Evolutionary conservation across 2,113 vertebrate genomes (phyloP).

Genomic region (Bos indicus): DNA sequence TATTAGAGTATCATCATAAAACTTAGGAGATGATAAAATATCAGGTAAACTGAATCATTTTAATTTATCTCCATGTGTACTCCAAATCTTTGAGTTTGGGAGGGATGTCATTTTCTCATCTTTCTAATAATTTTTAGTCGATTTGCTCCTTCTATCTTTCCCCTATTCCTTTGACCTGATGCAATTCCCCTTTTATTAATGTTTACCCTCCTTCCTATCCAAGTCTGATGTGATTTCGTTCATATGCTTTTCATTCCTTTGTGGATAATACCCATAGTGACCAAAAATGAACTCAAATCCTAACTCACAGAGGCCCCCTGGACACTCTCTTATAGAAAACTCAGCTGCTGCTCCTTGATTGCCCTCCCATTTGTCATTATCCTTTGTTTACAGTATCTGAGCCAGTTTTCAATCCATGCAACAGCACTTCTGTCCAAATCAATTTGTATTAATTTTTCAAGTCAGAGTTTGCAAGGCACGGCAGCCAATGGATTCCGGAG

Average conservation of each 20-base stretch:
- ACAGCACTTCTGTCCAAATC: constrained; percentile 33
- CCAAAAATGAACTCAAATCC: neutral
- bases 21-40: neutral
- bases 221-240: neutral
- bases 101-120: neutral
- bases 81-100: neutral
- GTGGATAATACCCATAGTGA: neutral
- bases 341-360: neutral
- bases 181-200: neutral
- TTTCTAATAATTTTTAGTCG: neutral
- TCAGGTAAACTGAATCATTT: neutral
- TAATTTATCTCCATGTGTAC: neutral
- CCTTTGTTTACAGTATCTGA: constrained; percentile 53
- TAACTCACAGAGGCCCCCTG: neutral
- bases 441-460: constrained; percentile 52
- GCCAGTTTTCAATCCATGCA: constrained; percentile 51
- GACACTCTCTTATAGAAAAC: neutral
- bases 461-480: neutral
- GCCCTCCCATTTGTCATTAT: constrained; percentile 3
- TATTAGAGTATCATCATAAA: neutral
- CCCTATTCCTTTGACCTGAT: neutral
- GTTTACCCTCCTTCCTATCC: neutral
- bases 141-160: neutral
- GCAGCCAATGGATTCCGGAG: neutral
- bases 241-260: neutral